Evolutionary conservation across 2,888 invertebrate species (phyloP), one percentile per base, ranked within the genome.

Genomic region (Electrophaes corylata): DNA sequence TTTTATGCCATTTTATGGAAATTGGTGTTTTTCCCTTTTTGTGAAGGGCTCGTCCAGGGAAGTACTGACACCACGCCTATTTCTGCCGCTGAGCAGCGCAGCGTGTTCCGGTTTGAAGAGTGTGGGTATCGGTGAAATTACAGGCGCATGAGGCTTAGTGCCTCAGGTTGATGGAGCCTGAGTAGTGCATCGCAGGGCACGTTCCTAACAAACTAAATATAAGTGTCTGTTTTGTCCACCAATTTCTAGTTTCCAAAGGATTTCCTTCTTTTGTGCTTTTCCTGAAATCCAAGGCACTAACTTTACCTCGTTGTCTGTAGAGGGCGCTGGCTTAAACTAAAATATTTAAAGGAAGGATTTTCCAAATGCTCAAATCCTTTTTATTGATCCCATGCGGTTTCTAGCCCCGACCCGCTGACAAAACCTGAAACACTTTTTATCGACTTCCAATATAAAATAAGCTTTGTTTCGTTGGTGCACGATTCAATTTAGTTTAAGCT

Each of bases 281-380:
- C 33, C 33, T 47, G 6, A 19, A 56, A 39, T 20, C 50, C 33
- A 11, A 54, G 12, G 45, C 41, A 47, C 40, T 45, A 45, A 54
- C 44, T 50, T 50, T 35, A 40, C 49, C 51, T 52, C 55, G 55
- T 54, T 53, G 59, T 55, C 59, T 59, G 46, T 39, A 40, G 51
- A 50, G 51, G 55, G 50, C 55, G 47, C 47, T 35, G 54, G 57
- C 50, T 54, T 50, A 55, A 48, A 58, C 62, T 62, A 52, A 60
- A 67, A 67, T 67, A 65, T 67, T 64, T 65, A 65, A 65, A 61
- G 50, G 55, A 55, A 58, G 58, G 60, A 60, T 58, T 65, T 65
- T 51, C 62, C 62, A 59, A 67, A 65, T 62, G 60, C 65, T 60
- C 61, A 64, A 66, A 60, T 60, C 60, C 60, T 51, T 60, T 60